These are phyloP conservation scores for Lycaena phlaeas DNA, from an alignment of 2,888 invertebrate species.

Conservation along the genomic window DNA sequence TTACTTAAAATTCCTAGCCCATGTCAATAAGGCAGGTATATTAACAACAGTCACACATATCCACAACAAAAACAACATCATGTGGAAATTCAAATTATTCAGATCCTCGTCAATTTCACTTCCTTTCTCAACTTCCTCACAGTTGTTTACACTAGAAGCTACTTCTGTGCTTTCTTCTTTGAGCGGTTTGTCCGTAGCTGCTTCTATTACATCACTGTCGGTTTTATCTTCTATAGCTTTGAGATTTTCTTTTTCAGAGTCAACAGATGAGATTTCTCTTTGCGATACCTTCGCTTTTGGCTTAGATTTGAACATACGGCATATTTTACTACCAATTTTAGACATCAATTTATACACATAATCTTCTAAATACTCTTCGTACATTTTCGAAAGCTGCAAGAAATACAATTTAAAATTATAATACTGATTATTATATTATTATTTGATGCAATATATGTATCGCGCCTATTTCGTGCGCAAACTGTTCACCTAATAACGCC, in stretches of 20 bases:
- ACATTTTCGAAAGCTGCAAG: conserved; percentile 80
- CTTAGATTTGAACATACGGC: conserved; percentile 33
- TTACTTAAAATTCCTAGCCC: conserved; percentile 87
- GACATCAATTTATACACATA: conserved; percentile 64
- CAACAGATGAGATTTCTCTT: not conserved
- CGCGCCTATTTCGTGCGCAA: no score
- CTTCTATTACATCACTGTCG: not conserved
- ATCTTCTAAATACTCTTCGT: conserved; percentile 82
- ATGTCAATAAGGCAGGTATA: conserved; percentile 81
- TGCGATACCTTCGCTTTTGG: conserved; percentile 18
- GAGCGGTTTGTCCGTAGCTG: not conserved
- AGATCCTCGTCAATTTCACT: conserved; percentile 38
- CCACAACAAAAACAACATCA: conserved; percentile 81
- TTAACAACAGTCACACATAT: conserved; percentile 77
- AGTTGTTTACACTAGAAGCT: not conserved
- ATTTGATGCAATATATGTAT: no score
- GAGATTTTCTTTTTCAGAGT: conserved; percentile 19
- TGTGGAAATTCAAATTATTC: conserved; percentile 79
- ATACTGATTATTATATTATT: no score
- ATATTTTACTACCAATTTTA: conserved; percentile 44
- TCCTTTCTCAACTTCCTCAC: conserved; percentile 16
- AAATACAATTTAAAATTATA: conserved; percentile 11
- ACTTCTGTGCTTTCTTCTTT: not conserved
- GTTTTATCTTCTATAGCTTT: conserved; percentile 18
- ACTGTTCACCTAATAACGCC: no score